A percentile compares a stretch with the other conserved stretches of the same genome.
Evolutionary conservation across 1,140 invertebrate species (phyloP).

Genomic region (Conus ventricosus): DNA sequence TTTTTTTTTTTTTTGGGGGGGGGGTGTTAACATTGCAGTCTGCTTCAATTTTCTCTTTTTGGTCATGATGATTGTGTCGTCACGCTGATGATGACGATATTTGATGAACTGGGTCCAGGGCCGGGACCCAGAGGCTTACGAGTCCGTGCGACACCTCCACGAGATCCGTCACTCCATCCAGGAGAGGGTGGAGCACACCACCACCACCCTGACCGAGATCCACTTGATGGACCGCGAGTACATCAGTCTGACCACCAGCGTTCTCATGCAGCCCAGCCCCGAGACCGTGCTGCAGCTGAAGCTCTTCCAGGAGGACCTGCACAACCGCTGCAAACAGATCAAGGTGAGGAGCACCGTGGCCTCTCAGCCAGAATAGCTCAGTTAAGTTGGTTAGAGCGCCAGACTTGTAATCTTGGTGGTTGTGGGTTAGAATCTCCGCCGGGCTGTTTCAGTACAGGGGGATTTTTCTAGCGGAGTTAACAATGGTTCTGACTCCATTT

Average conservation of each 20-base stretch:
- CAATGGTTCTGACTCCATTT: too few relatives aligned
- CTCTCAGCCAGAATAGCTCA: too few relatives aligned
- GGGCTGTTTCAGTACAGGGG: too few relatives aligned
- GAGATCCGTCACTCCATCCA: background rate
- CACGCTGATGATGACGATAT: background rate
- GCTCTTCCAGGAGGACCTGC: background rate
- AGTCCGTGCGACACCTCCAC: background rate
- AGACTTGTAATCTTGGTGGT: too few relatives aligned
- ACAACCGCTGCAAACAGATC: too few relatives aligned
- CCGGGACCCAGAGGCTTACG: slow-evolving; percentile 17
- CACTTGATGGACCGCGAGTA: slow-evolving; percentile 26
- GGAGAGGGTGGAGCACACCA: background rate
- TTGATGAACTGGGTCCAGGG: background rate
- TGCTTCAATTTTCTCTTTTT: background rate
- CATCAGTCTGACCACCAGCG: background rate
- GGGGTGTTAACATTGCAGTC: too few relatives aligned
- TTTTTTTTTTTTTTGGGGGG: too few relatives aligned
- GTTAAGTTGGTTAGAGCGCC: too few relatives aligned
- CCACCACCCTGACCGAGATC: background rate
- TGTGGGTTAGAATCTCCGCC: too few relatives aligned
- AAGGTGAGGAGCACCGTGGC: too few relatives aligned
- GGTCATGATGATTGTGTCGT: background rate
- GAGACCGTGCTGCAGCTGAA: background rate
- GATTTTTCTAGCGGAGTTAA: too few relatives aligned
- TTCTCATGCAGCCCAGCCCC: slow-evolving; percentile 22